Evolutionary conservation across 53 echinoderm and acorn worm genomes (phyloP).

Genomic region (Astropecten irregularis): DNA sequence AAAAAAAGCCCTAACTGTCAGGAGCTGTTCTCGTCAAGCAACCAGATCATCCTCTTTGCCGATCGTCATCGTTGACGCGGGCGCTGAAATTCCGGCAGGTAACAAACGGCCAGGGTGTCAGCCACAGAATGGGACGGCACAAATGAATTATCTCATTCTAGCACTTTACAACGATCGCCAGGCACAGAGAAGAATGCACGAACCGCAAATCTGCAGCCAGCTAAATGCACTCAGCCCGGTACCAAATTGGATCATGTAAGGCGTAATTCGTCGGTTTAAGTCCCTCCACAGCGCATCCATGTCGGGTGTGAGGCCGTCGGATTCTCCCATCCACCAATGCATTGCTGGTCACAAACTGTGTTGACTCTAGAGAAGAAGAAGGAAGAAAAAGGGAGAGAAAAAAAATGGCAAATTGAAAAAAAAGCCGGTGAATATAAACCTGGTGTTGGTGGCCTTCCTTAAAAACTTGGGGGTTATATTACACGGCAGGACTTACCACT

Average conservation of each 20-base stretch:
- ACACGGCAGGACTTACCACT: constrained; percentile 16
- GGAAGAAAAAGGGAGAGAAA: too few relatives aligned
- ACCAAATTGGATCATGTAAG: constrained; percentile 47
- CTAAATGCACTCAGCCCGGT: constrained; percentile 47
- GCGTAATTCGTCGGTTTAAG: constrained; percentile 48
- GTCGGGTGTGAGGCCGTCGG: constrained; percentile 9
- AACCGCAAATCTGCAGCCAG: constrained; percentile 50
- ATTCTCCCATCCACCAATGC: constrained; percentile 14
- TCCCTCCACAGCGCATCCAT: constrained; percentile 26
- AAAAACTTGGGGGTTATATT: constrained; percentile 18
- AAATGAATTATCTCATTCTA: constrained; percentile 55
- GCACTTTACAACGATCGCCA: constrained; percentile 49
- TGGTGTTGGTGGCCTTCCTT: constrained; percentile 24
- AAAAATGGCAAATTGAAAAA: constrained; percentile 45
- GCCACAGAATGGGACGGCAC: constrained; percentile 51
- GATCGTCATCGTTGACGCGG: constrained; percentile 3
- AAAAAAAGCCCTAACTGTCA: constrained; percentile 46
- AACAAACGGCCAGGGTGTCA: constrained; percentile 46
- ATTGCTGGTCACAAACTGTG: constrained; percentile 38
- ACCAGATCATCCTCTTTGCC: constrained; percentile 34
- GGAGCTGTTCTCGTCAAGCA: constrained; percentile 33
- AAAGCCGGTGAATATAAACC: constrained; percentile 5
- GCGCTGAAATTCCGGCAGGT: constrained; percentile 52
- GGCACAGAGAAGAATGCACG: constrained; percentile 39
- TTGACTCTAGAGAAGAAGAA: too few relatives aligned